Base-by-base conservation (phyloP, 2,797 vertebrate species). In the Gouania willdenowi region DNA sequence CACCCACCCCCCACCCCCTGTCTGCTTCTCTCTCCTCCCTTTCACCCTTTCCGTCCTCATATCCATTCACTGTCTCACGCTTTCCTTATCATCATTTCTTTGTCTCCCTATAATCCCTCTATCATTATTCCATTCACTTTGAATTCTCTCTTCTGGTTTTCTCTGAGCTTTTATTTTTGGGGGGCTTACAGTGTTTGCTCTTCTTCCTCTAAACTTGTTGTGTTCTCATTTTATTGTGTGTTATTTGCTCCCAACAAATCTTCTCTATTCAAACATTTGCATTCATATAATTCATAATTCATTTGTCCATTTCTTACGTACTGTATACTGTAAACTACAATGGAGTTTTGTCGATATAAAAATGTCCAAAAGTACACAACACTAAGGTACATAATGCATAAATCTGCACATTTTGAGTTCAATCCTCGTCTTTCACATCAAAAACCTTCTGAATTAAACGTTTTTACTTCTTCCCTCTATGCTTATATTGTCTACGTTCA, bases 41-140 rank as follows among this genome's bases (percentile, higher is more conserved):
- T 33, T 13, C 41, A 39, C 20, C 17, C 39, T 19, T 31, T 42
- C 68, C 8, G 21, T 23, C 21, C 21, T 48, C 67, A 55, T 52
- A 64, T 72, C 41, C 69, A 56, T 2, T 61, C 75, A 51, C 43
- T 40, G 47, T 62, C 39, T 57, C 68, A 61, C 42, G 53, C 54
- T 64, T 66, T 58, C 40, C 37, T 55, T 55, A 78, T 69, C 65
- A 69, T 73, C 52, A 63, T 31, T 54, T 61, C 66, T 37, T 64
- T 45, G 75, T 71, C 61, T 76, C 55, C 28, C 46, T 49, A 46
- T 64, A 57, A 70, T 77, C 71, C 67, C 71, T 50, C 26, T 16
- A 27, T 65, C 54, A 49, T 37, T 40, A 55, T 26, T 36, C 18
- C 45, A 51, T 59, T 61, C 44, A 37, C 54, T 64, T 41, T 35